These are phyloP conservation scores for Trissonchulus latispiculum DNA, from an alignment of 2,888 invertebrate species.

Conservation along the genomic window DNA sequence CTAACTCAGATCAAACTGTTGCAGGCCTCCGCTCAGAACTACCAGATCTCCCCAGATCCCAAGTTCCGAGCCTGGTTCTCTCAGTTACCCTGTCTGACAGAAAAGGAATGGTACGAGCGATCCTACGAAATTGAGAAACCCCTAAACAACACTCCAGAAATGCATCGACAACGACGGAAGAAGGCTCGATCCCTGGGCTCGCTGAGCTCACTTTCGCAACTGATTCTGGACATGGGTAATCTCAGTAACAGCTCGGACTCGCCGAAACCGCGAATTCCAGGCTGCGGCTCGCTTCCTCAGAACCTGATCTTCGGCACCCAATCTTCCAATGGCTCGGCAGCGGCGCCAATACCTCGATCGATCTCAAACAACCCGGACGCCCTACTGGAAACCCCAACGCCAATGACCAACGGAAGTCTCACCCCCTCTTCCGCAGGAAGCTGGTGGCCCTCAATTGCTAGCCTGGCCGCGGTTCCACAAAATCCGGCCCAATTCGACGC, in stretches of 20 bases:
- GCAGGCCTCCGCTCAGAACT: constrained; percentile 92
- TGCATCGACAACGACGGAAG: too few species aligned
- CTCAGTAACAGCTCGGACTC: neutral
- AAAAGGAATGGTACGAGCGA: constrained; percentile 66
- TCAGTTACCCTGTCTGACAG: constrained; percentile 76
- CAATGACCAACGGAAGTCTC: neutral
- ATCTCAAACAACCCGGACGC: too few species aligned
- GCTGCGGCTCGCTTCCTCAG: too few species aligned
- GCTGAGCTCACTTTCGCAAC: constrained; percentile 1
- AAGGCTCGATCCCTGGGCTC: constrained; percentile 12
- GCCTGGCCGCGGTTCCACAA: neutral
- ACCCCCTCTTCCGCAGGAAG: neutral
- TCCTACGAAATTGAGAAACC: constrained; percentile 9
- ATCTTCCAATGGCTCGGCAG: neutral
- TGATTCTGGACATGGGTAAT: neutral
- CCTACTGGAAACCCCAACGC: neutral
- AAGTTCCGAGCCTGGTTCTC: constrained; percentile 93
- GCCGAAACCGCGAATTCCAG: too few species aligned
- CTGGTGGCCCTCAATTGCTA: neutral
- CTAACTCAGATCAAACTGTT: constrained; percentile 84
- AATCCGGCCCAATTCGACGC: neutral
- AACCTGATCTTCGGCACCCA: too few species aligned
- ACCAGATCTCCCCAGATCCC: constrained; percentile 71
- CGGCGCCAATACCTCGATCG: neutral
- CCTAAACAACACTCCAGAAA: neutral